Evolutionary conservation across 2,113 vertebrate genomes (phyloP).

Genomic region (Globicephala melas): DNA sequence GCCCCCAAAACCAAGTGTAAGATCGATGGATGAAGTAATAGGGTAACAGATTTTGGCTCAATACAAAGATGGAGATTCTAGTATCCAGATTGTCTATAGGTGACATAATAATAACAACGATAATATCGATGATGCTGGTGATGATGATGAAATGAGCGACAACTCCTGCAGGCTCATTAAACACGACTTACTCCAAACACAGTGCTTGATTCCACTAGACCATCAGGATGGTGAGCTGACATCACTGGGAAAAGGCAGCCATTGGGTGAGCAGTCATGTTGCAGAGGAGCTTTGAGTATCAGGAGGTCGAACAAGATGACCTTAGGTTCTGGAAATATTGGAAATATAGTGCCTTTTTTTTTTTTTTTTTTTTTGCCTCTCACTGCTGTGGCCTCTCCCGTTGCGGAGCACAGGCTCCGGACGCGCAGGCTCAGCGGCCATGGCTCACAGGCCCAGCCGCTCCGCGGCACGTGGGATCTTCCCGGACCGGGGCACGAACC

Average conservation of each 20-base stretch:
- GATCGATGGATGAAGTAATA: neutral
- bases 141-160: neutral
- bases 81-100: neutral
- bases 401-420: no score
- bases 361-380: no score
- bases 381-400: no score
- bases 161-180: neutral
- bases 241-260: neutral
- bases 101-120: neutral
- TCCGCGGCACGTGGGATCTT: no score
- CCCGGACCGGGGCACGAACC: no score
- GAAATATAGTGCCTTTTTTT: neutral
- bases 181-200: neutral
- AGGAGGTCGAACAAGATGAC: neutral
- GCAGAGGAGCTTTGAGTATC: neutral
- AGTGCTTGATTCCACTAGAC: neutral
- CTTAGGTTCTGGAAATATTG: neutral
- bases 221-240: neutral
- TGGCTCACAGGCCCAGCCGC: no score
- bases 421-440: no score
- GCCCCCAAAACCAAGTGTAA: constrained; percentile 5
- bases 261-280: neutral
- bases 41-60: constrained; percentile 4
- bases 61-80: neutral
- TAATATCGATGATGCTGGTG: neutral